phyloP scores from a whole-genome alignment of 2,797 vertebrate species.

The Crocodylus rhombifer region DNA sequence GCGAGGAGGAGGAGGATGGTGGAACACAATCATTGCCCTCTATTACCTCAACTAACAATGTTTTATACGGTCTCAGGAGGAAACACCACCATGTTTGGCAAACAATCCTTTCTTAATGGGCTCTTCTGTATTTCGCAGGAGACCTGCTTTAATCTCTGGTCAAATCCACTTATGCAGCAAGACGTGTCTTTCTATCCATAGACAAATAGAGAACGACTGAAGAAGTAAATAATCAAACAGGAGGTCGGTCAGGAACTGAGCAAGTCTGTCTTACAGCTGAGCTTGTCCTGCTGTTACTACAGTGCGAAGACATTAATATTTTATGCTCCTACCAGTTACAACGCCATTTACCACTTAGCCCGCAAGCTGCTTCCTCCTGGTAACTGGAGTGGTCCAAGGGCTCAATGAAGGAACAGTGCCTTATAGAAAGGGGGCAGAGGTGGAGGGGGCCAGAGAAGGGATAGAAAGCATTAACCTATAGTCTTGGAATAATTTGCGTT shows the following conservation, averaged over 20 bases:
- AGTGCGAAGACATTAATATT: not conserved
- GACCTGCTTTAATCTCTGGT: slow-evolving; percentile 54
- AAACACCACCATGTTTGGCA: slow-evolving; percentile 41
- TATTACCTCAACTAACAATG: slow-evolving; percentile 62
- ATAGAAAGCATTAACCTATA: not conserved
- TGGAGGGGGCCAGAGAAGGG: too few species aligned
- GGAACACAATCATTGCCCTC: slow-evolving; percentile 52
- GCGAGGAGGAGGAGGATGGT: slow-evolving; percentile 28
- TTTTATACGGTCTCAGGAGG: slow-evolving; percentile 64
- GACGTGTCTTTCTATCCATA: slow-evolving; percentile 2
- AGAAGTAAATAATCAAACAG: slow-evolving; percentile 2
- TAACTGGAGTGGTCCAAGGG: not conserved
- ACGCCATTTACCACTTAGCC: not conserved
- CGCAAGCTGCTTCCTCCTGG: not conserved
- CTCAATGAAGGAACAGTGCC: not conserved
- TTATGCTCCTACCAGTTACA: not conserved
- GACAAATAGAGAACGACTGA: not conserved
- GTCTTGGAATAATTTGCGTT: not conserved
- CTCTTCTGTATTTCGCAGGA: slow-evolving; percentile 41
- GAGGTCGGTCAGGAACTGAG: not conserved
- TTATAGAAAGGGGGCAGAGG: not conserved
- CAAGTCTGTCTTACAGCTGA: not conserved
- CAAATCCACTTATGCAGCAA: slow-evolving; percentile 23
- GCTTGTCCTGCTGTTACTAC: not conserved
- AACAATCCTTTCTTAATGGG: slow-evolving; percentile 51